Evolutionary conservation across 1,140 invertebrate genomes (phyloP).

Genomic region (Eriosoma lanigerum): DNA sequence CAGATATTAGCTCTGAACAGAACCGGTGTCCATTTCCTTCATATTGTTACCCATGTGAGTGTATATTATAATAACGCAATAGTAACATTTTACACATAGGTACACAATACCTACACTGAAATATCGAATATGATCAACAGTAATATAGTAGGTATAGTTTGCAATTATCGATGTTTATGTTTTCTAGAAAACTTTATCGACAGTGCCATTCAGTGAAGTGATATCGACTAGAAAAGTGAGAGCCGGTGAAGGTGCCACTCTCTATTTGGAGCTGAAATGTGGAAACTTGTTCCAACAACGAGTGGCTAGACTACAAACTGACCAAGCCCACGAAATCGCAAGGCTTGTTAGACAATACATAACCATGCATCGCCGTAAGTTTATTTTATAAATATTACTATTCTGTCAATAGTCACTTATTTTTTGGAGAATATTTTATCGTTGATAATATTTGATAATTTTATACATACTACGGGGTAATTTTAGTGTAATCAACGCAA

Average conservation of each 20-base stretch:
- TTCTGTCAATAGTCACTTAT: too few species aligned
- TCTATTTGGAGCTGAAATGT: slow-evolving; percentile 96
- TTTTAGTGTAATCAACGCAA: too few species aligned
- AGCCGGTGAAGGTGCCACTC: slow-evolving; percentile 81
- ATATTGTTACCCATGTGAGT: slow-evolving; percentile 84
- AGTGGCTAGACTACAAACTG: slow-evolving; percentile 92
- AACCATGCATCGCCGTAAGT: slow-evolving; percentile 68
- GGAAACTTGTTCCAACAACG: slow-evolving; percentile 94
- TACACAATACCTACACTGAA: too few species aligned
- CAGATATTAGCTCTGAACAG: slow-evolving; percentile 91
- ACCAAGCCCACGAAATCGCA: slow-evolving; percentile 94
- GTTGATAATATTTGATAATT: too few species aligned
- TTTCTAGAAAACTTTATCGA: slow-evolving; percentile 77
- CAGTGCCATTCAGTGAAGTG: slow-evolving; percentile 91
- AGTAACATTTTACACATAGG: too few species aligned
- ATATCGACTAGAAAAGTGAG: slow-evolving; percentile 92
- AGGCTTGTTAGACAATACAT: slow-evolving; percentile 95
- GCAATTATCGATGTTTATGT: not conserved
- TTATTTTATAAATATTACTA: not conserved
- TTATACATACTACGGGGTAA: too few species aligned
- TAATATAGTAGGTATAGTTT: too few species aligned
- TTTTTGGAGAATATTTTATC: too few species aligned
- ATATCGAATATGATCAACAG: too few species aligned
- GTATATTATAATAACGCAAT: not conserved
- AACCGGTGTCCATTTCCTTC: slow-evolving; percentile 90